Conservation (phyloP, 2,888 invertebrate genomes). For the Eristalinus sepulchralis region DNA sequence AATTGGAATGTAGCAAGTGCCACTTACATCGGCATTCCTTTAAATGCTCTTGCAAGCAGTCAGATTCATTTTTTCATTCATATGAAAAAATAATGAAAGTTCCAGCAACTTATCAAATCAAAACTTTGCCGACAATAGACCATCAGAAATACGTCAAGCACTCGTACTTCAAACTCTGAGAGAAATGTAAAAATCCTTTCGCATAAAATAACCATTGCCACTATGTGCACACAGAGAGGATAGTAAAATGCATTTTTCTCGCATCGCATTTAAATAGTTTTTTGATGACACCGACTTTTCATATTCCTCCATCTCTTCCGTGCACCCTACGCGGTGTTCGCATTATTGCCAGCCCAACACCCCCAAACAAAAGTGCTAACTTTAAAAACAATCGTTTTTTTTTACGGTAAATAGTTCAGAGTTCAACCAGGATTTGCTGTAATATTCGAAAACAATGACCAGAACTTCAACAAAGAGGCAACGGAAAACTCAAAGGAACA, state of each 20-base stretch:
- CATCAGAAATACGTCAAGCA: background rate
- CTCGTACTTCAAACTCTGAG: background rate
- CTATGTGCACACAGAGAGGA: background rate
- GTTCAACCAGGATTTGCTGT: conserved; percentile 62
- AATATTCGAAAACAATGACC: conserved; percentile 70
- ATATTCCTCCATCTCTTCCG: background rate
- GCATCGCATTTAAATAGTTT: conserved; percentile 12
- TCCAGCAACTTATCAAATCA: background rate
- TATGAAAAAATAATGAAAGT: background rate
- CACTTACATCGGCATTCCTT: too few relatives aligned
- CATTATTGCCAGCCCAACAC: conserved; percentile 52
- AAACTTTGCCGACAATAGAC: background rate
- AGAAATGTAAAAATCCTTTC: background rate
- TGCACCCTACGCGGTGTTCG: background rate
- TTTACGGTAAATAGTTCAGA: conserved; percentile 40
- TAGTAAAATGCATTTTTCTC: conserved; percentile 26
- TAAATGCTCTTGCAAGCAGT: too few relatives aligned
- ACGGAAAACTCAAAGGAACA: conserved; percentile 56
- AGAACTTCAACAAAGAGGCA: conserved; percentile 60
- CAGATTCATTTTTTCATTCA: background rate
- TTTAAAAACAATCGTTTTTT: conserved; percentile 26
- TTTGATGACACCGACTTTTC: conserved; percentile 50
- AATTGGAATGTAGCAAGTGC: too few relatives aligned
- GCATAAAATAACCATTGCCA: background rate
- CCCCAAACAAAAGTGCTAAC: conserved; percentile 47